These are phyloP conservation scores for Tetrapedia diversipes DNA, from an alignment of 2,888 invertebrate genomes.

Conservation along the genomic window DNA sequence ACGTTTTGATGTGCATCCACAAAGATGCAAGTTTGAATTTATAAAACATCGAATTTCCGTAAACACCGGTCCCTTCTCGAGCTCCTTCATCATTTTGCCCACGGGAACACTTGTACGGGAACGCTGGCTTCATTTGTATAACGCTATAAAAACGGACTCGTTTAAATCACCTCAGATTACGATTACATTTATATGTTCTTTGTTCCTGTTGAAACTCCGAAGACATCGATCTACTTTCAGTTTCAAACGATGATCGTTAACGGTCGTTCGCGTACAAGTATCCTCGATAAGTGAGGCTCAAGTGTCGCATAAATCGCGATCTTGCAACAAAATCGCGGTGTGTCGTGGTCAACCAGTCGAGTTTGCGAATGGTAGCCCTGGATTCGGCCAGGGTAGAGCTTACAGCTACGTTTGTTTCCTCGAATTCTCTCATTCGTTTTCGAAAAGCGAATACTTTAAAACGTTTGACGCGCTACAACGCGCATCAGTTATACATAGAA, in stretches of 20 bases:
- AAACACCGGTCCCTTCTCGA: conserved; percentile 6
- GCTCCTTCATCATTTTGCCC: neutral
- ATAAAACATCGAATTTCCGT: conserved; percentile 17
- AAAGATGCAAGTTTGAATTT: neutral
- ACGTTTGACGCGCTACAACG: conserved; percentile 60
- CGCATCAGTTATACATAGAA: conserved; percentile 52
- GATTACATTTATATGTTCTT: no score
- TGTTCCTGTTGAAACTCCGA: no score
- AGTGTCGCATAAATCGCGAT: neutral
- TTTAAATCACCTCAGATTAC: no score
- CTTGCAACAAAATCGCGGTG: conserved; percentile 8
- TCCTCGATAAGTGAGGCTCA: neutral
- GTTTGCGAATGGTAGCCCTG: conserved; percentile 6
- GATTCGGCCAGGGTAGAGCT: neutral
- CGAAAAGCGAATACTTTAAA: conserved; percentile 22
- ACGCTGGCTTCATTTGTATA: neutral
- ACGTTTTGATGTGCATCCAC: neutral
- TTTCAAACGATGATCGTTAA: no score
- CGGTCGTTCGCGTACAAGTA: neutral
- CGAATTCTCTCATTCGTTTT: neutral
- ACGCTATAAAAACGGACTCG: neutral
- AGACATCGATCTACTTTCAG: no score
- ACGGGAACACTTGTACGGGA: neutral
- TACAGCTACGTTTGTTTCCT: neutral
- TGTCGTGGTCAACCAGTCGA: conserved; percentile 13